phyloP scores from a whole-genome alignment of 1,140 invertebrate species.

The Drosophila melanica region DNA sequence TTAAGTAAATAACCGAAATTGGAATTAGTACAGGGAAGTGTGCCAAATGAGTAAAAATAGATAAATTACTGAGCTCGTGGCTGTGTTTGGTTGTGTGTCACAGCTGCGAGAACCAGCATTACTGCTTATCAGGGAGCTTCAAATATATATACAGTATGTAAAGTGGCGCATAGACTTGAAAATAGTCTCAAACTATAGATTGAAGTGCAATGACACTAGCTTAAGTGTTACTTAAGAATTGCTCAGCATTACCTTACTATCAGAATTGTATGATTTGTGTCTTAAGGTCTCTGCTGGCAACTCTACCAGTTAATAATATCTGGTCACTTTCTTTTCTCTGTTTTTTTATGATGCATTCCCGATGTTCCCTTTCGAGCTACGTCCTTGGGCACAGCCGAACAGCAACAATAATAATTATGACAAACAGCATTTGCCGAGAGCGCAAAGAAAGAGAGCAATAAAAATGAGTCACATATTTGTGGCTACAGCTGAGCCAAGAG shows the following conservation, averaged over 20 bases:
- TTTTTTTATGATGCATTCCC: neutral
- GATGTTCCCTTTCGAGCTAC: slow-evolving; percentile 9
- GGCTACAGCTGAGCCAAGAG: slow-evolving; percentile 48
- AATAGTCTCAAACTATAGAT: neutral
- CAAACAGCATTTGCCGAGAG: slow-evolving; percentile 39
- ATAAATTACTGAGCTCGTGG: slow-evolving; percentile 52
- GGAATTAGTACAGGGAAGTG: slow-evolving; percentile 63
- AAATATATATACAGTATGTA: neutral
- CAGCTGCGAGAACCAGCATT: neutral
- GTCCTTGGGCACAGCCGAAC: slow-evolving; percentile 24
- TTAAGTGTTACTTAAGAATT: neutral
- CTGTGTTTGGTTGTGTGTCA: slow-evolving; percentile 22
- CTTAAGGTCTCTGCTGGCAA: neutral
- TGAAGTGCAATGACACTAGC: slow-evolving; percentile 22
- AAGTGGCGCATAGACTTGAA: slow-evolving; percentile 9
- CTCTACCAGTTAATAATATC: slow-evolving; percentile 3
- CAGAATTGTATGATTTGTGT: neutral
- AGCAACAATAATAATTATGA: slow-evolving; percentile 58
- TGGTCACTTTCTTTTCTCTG: slow-evolving; percentile 1
- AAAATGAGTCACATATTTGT: slow-evolving; percentile 56
- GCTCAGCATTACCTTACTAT: neutral
- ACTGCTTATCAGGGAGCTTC: slow-evolving; percentile 8
- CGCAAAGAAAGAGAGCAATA: slow-evolving; percentile 38
- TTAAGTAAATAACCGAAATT: slow-evolving; percentile 69
- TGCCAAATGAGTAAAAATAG: slow-evolving; percentile 74